A percentile compares a stretch with the other conserved stretches of the same genome.
Evolutionary conservation across 1,140 invertebrate genomes (phyloP).

Genomic region (Aporrectodea caliginosa): DNA sequence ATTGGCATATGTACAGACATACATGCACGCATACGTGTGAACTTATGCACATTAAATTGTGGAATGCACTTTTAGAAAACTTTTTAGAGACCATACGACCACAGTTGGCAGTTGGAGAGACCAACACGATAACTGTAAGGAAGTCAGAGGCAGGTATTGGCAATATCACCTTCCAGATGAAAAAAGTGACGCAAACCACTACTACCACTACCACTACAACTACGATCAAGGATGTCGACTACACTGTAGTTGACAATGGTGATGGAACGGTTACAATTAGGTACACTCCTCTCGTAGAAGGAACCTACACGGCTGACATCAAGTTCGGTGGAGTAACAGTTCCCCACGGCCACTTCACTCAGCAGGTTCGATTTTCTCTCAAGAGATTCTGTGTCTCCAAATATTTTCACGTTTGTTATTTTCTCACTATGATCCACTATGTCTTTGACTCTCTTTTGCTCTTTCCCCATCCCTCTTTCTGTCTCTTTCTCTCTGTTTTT

Average conservation of each 20-base stretch:
- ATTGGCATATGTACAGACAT: no score
- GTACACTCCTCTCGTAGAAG: slow-evolving; percentile 78
- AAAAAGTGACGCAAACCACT: neutral
- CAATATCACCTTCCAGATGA: slow-evolving; percentile 55
- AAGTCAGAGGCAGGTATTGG: slow-evolving; percentile 1
- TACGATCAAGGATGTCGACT: slow-evolving; percentile 63
- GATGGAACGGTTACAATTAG: slow-evolving; percentile 72
- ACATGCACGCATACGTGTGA: no score
- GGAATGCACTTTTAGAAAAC: no score
- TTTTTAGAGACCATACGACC: neutral
- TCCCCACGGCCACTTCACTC: slow-evolving; percentile 48
- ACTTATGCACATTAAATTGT: no score
- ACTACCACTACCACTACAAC: neutral
- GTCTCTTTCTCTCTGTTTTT: no score
- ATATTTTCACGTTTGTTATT: no score
- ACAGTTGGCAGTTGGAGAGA: neutral
- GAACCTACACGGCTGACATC: slow-evolving; percentile 72
- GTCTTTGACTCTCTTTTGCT: no score
- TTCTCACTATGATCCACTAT: no score
- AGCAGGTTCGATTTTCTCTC: slow-evolving; percentile 1
- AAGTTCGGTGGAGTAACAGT: slow-evolving; percentile 69
- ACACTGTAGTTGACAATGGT: slow-evolving; percentile 71
- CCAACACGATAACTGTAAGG: neutral
- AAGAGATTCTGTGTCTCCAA: neutral
- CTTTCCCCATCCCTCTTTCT: no score